Conservation (phyloP, 2,797 vertebrate species). For the Gobio occitaniae region DNA sequence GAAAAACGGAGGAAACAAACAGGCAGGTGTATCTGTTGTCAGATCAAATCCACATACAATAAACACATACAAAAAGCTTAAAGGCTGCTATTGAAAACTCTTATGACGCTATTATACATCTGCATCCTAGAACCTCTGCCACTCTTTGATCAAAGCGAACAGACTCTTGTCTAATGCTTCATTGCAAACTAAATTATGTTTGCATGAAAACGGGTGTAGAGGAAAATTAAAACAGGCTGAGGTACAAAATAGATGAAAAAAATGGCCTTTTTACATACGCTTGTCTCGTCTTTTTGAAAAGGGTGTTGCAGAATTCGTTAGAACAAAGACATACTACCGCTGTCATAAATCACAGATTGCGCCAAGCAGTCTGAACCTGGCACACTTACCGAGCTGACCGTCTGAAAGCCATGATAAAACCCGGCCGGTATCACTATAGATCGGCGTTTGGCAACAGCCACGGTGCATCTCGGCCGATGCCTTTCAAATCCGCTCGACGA, state of each 20-base stretch:
- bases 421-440: conserved; percentile 59
- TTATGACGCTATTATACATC: not conserved
- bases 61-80: not conserved
- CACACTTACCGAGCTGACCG: conserved; percentile 67
- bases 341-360: conserved; percentile 37
- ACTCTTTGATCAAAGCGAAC: not conserved
- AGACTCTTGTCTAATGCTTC: not conserved
- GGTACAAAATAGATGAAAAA: not conserved
- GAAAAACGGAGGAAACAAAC: not conserved
- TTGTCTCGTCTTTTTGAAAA: not conserved
- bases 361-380: not conserved
- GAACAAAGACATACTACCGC: conserved; percentile 33
- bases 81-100: not conserved
- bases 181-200: not conserved
- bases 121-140: not conserved
- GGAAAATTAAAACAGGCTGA: not conserved
- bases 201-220: not conserved
- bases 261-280: conserved; percentile 23
- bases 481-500: conserved; percentile 47
- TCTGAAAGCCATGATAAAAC: conserved; percentile 67
- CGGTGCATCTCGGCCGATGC: conserved; percentile 63
- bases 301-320: not conserved
- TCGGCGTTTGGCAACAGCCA: conserved; percentile 55
- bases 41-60: not conserved
- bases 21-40: not conserved